Base-by-base conservation (phyloP, 2,888 invertebrate species). In the Atrina japonica region DNA sequence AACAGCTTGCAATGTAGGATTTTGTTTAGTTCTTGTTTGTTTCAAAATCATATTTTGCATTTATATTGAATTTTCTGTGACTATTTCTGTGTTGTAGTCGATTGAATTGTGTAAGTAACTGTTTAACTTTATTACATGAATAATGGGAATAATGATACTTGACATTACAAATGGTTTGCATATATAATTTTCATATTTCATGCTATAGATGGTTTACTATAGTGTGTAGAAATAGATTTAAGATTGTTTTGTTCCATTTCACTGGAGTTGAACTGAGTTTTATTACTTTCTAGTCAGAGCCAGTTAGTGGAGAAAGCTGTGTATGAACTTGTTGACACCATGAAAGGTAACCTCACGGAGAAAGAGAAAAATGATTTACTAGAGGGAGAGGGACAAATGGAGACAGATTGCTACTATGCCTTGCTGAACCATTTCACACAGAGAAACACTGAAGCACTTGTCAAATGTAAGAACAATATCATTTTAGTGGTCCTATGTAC, bases 361-460 rank as follows among this genome's bases (percentile, higher is more conserved):
- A 75, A 79, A 5, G 88, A 90, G 70, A 89, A 95, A 94, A 88
- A 94, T 94, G 7, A 76, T 65, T 82, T 90, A 63, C 73, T 79
- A 14, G 77, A 83, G 18, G 88, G 87, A 35, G 86, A 88, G 59
- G 84, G 85, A 18, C 88, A 87, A 56, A 77, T 83, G 40, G 89
- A 88, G 69, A 73, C 78, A 21, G 75, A 83, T 21, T 82, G 84
- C 53, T 90, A 88, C 81, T 89, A 87, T 75, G 69, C 83, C 21
- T 80, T 91, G 30, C 82, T 90, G 40, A 89, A 88, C 68, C 77
- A 86, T 90, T 98, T 97, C 90, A 97, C 96, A 80, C 93, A 97
- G 76, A 96, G 97, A 91, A 95, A 97, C 18, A 94, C 97, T 40
- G 98, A 98, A 86, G 96, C 97, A 3, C 92, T 98, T 2, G 95